Evolutionary conservation across 2,113 vertebrate species (phyloP).

Genomic region (Megaceryle torquata): DNA sequence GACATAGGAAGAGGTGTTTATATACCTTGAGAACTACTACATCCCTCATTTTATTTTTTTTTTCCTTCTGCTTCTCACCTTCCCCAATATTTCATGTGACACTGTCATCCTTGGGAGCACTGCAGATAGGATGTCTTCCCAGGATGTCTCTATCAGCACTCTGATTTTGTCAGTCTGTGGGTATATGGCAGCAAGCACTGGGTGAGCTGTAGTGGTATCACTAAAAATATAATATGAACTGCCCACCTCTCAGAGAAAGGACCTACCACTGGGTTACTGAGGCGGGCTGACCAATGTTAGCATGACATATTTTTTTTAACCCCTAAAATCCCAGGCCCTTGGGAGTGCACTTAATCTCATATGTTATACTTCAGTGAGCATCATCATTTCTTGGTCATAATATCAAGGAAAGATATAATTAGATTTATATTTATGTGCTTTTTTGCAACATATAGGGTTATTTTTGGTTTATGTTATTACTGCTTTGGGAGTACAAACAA

Average conservation of each 20-base stretch:
- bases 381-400: conserved; percentile 49
- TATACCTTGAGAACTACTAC: not conserved
- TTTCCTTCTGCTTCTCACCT: not conserved
- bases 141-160: not conserved
- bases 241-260: not conserved
- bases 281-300: not conserved
- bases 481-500: conserved; percentile 51
- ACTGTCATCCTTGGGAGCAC: not conserved
- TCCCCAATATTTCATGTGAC: not conserved
- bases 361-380: conserved; percentile 41
- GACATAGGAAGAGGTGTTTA: not conserved
- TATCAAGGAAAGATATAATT: conserved; percentile 66
- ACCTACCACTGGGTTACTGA: not conserved
- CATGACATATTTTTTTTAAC: not conserved
- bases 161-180: not conserved
- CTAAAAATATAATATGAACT: not conserved
- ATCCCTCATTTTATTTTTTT: not conserved
- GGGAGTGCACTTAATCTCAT: not conserved
- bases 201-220: not conserved
- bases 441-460: not conserved
- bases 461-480: conserved; percentile 68
- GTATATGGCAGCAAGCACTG: not conserved
- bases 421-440: conserved; percentile 68
- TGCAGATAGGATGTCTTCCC: not conserved
- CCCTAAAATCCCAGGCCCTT: not conserved